Base-by-base conservation (phyloP, 2,113 vertebrate species). In the Heterotilapia buettikoferi region DNA sequence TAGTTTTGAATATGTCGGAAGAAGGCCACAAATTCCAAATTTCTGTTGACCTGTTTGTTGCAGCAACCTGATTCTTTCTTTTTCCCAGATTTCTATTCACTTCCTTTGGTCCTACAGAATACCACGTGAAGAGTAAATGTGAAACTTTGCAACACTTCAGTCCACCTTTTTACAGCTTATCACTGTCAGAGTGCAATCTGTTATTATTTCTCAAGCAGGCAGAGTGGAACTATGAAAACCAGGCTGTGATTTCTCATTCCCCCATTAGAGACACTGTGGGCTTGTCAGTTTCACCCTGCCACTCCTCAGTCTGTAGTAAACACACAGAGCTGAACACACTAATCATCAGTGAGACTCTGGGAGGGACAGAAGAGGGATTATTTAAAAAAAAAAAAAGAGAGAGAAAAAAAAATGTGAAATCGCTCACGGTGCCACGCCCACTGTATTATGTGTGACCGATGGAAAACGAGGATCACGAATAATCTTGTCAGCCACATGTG, bases 321-420 rank as follows among this genome's bases (percentile, higher is more conserved):
- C 57, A 59, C 16, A 52, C 73, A 78, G 9, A 78, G 63, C 63
- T 26, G 24, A 43, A 52, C 82, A 84, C 76, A 56, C 45, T 71
- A 66, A 85, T 79, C 53, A 33, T 45, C 7, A n/a, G 24, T 56
- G 33, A 76, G 52, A 73, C 21, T 40, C 43, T 3, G 7, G 36
- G 33, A n/a, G 45, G 45, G 24, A 50, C 2, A 10, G 26, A 36
- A 45, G 31, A 19, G 31, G 45, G 33, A 31, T 31, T 53, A 79
- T 47, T 71, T 45, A 2, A 53, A 80, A 29, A 57, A 47, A 47
- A 83, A 80, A 66, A 92, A 78, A 71, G n/a, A n/a, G n/a, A n/a
- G n/a, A n/a, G n/a, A 80, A 66, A 92, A 78, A 71, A 92, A 71
- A 95, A 96, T 95, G 92, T 96, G 96, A 96, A 96, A 92, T 96